Evolutionary conservation across 2,888 invertebrate genomes (phyloP), one percentile per base, ranked within the genome.

Genomic region (Euspilapteryx auroguttella): DNA sequence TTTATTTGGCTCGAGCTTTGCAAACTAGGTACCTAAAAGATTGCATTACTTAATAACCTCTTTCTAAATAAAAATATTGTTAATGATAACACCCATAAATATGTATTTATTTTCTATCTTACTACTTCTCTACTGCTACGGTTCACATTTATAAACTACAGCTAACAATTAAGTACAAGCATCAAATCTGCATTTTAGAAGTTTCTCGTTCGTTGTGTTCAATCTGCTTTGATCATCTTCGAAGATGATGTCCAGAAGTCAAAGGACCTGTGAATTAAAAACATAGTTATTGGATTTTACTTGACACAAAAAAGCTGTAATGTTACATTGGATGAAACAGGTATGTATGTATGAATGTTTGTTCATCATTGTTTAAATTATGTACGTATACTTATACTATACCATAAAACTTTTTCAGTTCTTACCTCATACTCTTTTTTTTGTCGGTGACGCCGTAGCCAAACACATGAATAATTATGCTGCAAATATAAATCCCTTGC

Each of bases 401-500:
- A n/a, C n/a, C n/a, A n/a, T n/a, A n/a, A n/a, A n/a, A 17, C 8
- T 8, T 17, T 6, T 8, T 17, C 17, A 17, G 17, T 5, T 17
- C 17, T 32, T 24, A 37, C 37, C 30, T 32, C 2, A 25, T 14
- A 21, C 32, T 34, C 12, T 27, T 29, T 25, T 14, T 51, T 25
- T 14, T 51, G 28, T 35, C 37, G n/a, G 36, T 30, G 12, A 11
- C 33, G 21, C 42, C 50, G 33, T 49, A 44, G 12, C 44, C 39
- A 30, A 55, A 26, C 36, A 55, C 37, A 31, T 64, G 56, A 31
- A 49, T 36, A 21, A 68, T 30, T 4, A 69, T 35, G 4, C 54
- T 45, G 33, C 55, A 49, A 13, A 69, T 31, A 34, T 73, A 73
- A 24, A 59, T 45, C 8, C 42, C 59, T 45, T 71, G 69, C 28